Conservation (phyloP, 2,113 vertebrate genomes). For the Hydrolagus affinis region DNA sequence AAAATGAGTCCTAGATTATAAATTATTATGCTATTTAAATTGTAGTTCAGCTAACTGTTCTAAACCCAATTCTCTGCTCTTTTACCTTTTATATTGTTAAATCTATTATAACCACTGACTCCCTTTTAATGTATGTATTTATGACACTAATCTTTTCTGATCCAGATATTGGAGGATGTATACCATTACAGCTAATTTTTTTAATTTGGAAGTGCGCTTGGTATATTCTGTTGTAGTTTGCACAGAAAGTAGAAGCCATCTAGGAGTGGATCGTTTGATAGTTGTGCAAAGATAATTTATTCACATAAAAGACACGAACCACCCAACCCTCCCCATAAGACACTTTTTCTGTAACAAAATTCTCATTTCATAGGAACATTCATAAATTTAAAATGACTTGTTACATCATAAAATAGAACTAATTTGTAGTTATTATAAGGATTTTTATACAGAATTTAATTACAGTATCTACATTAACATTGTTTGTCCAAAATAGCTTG, state of each 20-base stretch:
- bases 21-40: too few species aligned
- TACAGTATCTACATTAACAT: conserved; percentile 20
- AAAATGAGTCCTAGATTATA: too few species aligned
- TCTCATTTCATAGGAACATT: conserved; percentile 51
- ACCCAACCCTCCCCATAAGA: conserved; percentile 44
- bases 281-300: conserved; percentile 36
- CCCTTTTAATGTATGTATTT: too few species aligned
- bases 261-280: not conserved
- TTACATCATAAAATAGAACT: conserved; percentile 54
- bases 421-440: conserved; percentile 36
- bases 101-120: too few species aligned
- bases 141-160: too few species aligned
- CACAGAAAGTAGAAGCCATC: not conserved
- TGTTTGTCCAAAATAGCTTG: not conserved
- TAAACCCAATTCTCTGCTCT: too few species aligned
- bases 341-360: conserved; percentile 52
- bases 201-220: not conserved
- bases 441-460: conserved; percentile 21
- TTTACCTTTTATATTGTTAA: too few species aligned
- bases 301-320: conserved; percentile 44
- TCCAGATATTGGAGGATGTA: too few species aligned
- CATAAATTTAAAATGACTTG: conserved; percentile 48
- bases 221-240: not conserved
- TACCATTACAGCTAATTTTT: too few species aligned
- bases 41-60: too few species aligned